Conservation (phyloP, 2,113 vertebrate genomes). For the Tor tambroides region DNA sequence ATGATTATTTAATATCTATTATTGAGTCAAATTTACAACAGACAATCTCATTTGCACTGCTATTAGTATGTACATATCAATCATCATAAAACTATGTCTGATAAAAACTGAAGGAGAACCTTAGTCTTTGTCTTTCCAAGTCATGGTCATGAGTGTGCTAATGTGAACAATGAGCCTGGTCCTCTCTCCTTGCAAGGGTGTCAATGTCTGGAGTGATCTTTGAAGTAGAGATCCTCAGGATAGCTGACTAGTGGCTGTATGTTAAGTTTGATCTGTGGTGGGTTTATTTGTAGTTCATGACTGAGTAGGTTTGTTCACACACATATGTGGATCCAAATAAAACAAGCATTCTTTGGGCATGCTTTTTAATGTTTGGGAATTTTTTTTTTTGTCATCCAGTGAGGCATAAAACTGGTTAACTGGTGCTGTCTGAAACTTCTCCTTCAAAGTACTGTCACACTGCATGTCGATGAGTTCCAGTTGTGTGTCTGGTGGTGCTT, state of each 20-base stretch:
- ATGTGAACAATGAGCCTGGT: constrained; percentile 15
- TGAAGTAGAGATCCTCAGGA: constrained; percentile 5
- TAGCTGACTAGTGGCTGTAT: not conserved
- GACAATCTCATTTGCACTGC: not conserved
- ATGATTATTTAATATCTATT: not conserved
- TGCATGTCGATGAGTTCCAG: no score
- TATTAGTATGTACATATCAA: no score
- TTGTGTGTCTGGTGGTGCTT: not conserved
- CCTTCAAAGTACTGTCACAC: not conserved
- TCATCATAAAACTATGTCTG: not conserved
- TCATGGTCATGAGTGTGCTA: not conserved
- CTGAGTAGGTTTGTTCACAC: not conserved
- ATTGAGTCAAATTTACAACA: not conserved
- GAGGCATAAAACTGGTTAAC: not conserved
- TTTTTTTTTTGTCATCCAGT: not conserved
- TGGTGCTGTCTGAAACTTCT: not conserved
- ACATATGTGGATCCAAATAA: not conserved
- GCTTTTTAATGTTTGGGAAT: not conserved
- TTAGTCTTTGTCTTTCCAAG: not conserved
- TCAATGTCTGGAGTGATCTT: constrained; percentile 2
- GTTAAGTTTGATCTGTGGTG: not conserved
- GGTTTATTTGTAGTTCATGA: not conserved
- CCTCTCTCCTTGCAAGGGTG: not conserved
- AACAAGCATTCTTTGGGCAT: not conserved
- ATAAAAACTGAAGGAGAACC: no score